Evolutionary conservation across 2,113 vertebrate species (phyloP), one percentile per base, ranked within the genome.

Genomic region (Drymodes brunneopygia): DNA sequence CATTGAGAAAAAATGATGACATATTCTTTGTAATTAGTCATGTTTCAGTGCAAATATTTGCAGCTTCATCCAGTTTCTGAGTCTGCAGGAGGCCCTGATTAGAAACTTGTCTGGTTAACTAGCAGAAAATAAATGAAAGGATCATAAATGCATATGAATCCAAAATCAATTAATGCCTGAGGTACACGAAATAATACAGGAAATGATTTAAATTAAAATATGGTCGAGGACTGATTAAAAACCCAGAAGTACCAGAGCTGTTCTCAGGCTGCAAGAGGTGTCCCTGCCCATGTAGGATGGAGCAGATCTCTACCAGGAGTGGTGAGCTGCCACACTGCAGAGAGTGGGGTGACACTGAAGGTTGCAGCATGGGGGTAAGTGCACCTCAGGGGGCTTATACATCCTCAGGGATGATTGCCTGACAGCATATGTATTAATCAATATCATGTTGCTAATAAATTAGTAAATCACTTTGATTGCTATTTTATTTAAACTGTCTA

Each of bases 331-430:
- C 36, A 15, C 21, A 10, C 3, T n/a, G 19, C 1, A 1, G 13
- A 2, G 1, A 38, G 22, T 12, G 5, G 8, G 7, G 6, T 69
- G 36, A 71, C 17, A 57, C 20, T 21, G 12, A 40, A 36, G 19
- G 23, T 25, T 54, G 25, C 5, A 80, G 12, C 5, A 20, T 14
- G 8, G 20, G 21, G 7, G 3, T 18, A 82, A 38, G 19, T 42
- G 40, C 5, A 44, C 3, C 16, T 60, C 3, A 2, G 7, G 5
- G 3, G 2, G 3, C 2, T 31, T 18, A 2, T 21, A 42, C 5
- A 19, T 58, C 20, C 51, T 90, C 33, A 24, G 42, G 7, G 7
- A 5, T 53, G 14, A 33, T 23, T 61, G 13, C 7, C 88, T 11
- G 20, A 38, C 9, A 61, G 5, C 9, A 33, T 10, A 8, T 27